Base-by-base conservation (phyloP, 1,140 invertebrate genomes). In the Nasonia giraulti region DNA sequence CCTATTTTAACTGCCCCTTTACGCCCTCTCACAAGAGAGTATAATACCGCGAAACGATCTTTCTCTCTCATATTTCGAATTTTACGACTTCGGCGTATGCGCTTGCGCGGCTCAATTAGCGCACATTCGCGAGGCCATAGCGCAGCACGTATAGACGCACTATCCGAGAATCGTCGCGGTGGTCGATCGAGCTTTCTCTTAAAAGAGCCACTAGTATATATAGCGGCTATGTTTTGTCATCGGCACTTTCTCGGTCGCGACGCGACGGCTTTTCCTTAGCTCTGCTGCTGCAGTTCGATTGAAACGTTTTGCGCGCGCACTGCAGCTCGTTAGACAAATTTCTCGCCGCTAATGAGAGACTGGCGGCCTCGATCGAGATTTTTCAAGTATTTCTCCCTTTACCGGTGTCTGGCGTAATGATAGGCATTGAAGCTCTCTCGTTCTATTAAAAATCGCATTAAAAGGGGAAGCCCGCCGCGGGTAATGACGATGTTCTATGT, bases 131-230 rank as follows among this genome's bases (percentile, higher is more conserved):
- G 68, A 71, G 27, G 1, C 55, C n/a, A 62, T 62, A 62, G 33
- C 55, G 7, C 73, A 17, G 27, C 37, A 20, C 73, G 17, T 17
- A 40, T 40, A 40, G 5, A n/a, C 17, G 44, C 14, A n/a, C 3
- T 62, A 62, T 76, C 74, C 74, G 44, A 44, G 74, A 76, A 76
- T 76, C 74, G 40, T 20, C 47, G 12, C 40, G 40, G 80, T 86
- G 83, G 84, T 81, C 87, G 86, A 87, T 89, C 87, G 84, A 89
- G 11, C 44, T 76, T 27, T 76, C 75, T 76, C 75, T 76, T n/a
- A 7, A 62, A n/a, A 62, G 17, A 62, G 20, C 27, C 27, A 27
- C 27, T 6, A 62, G 6, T 20, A 7, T 4, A 2, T 10, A 10
- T 50, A 50, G 47, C 47, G 2, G 10, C 47, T 50, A 10, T 20